phyloP scores from a whole-genome alignment of 2,888 invertebrate genomes.

The Eristalinus aeneus region DNA sequence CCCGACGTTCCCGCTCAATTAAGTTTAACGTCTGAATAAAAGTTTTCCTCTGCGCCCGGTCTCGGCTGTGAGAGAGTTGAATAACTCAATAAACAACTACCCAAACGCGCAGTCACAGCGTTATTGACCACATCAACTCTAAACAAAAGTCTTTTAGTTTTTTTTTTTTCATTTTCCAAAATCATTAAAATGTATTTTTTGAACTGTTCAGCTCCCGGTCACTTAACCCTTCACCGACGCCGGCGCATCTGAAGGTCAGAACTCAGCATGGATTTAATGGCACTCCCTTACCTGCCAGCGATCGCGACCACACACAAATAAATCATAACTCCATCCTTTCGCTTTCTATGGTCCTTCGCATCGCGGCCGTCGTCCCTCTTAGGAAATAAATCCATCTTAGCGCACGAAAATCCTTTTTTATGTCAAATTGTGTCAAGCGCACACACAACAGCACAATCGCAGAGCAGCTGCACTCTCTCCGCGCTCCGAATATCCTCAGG shows the following conservation, averaged over 20 bases:
- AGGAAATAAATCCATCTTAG: conserved; percentile 1
- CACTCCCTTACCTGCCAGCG: conserved; percentile 15
- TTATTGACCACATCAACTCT: not conserved
- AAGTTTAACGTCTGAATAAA: not conserved
- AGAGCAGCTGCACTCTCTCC: not conserved
- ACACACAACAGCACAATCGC: not conserved
- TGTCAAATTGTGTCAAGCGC: conserved; percentile 43
- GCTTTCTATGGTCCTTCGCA: conserved; percentile 51
- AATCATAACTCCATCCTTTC: conserved; percentile 48
- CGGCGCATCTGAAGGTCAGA: conserved; percentile 35
- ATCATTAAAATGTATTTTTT: not conserved
- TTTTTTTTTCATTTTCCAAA: not conserved
- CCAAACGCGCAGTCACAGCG: not conserved
- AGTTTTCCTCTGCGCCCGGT: not conserved
- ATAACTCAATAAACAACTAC: not conserved
- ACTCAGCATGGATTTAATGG: not conserved
- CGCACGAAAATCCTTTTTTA: not conserved
- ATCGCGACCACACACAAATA: not conserved
- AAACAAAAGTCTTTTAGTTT: not conserved
- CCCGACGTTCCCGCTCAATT: not conserved
- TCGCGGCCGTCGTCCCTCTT: not conserved
- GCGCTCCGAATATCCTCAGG: not conserved
- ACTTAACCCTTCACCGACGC: not conserved
- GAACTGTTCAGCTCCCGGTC: conserved; percentile 12
- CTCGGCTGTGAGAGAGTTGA: not conserved